These are phyloP conservation scores for Sebastes cheni DNA, from an alignment of 2,797 vertebrate genomes.

Conservation along the genomic window DNA sequence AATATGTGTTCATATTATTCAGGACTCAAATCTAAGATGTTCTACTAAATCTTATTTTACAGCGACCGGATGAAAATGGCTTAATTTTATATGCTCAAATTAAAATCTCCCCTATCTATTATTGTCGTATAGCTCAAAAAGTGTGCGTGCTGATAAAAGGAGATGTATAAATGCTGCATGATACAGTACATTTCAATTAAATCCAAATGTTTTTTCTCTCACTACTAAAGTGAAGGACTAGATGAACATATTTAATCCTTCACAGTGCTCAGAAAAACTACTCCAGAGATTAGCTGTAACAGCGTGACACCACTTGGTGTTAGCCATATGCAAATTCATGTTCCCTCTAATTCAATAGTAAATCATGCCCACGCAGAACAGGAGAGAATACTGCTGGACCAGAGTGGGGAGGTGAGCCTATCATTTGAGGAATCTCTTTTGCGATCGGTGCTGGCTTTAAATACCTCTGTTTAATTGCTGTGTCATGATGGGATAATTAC, in stretches of 20 bases:
- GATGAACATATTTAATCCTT: constrained; percentile 9
- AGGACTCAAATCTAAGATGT: not conserved
- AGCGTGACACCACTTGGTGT: constrained; percentile 29
- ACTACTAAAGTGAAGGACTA: not conserved
- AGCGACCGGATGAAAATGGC: not conserved
- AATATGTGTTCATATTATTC: not conserved
- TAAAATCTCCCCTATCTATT: not conserved
- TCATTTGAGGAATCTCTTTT: constrained; percentile 57
- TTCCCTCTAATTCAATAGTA: constrained; percentile 42
- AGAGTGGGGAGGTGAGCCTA: constrained; percentile 53
- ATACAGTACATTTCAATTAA: not conserved
- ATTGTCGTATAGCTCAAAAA: not conserved
- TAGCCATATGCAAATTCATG: constrained; percentile 54
- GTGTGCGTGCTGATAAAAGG: not conserved
- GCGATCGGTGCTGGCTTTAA: constrained; percentile 49
- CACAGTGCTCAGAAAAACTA: constrained; percentile 14
- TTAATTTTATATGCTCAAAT: not conserved
- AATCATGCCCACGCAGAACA: constrained; percentile 44
- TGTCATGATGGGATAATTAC: constrained; percentile 69
- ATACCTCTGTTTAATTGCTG: constrained; percentile 64
- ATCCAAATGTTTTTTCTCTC: not conserved
- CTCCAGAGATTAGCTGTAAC: constrained; percentile 13
- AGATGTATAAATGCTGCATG: not conserved
- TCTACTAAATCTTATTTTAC: not conserved
- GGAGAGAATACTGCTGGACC: constrained; percentile 40